Conservation (phyloP, 2,113 vertebrate species). For the Bos javanicus region DNA sequence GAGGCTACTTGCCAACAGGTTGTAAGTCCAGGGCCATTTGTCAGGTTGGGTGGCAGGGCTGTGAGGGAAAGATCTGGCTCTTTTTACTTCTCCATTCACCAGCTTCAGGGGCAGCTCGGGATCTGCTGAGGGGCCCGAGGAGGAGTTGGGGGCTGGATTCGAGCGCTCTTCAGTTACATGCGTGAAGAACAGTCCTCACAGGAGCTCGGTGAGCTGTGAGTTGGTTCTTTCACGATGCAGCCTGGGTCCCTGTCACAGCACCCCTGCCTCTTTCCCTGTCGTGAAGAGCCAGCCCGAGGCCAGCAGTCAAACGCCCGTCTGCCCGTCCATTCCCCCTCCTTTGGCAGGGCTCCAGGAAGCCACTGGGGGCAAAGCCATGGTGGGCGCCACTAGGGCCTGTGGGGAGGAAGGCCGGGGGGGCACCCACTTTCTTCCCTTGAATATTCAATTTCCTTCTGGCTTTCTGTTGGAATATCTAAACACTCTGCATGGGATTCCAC, state of each 20-base stretch:
- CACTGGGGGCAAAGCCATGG: neutral
- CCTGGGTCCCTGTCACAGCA: neutral
- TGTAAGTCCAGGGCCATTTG: neutral
- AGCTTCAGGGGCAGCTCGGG: neutral
- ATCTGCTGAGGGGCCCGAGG: neutral
- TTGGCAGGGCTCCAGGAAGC: neutral
- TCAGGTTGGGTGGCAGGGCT: too few species aligned
- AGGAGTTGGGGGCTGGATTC: neutral
- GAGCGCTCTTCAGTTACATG: neutral
- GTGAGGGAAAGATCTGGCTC: fast-evolving
- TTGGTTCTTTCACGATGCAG: too few species aligned
- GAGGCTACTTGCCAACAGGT: neutral
- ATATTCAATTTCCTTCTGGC: neutral
- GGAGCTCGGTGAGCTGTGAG: neutral
- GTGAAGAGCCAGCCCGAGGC: neutral
- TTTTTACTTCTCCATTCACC: neutral
- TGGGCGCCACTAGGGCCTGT: neutral
- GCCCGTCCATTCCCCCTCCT: neutral
- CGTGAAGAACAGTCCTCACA: neutral
- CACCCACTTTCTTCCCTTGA: neutral
- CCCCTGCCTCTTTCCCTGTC: neutral
- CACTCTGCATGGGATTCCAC: neutral
- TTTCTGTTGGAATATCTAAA: neutral
- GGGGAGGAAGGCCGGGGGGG: neutral
- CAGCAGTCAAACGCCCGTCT: neutral